Evolutionary conservation across 30 jellyfish, hydroid and myxozoan genomes (phyloP).

Genomic region (Hydractinia symbiolongicarpus): DNA sequence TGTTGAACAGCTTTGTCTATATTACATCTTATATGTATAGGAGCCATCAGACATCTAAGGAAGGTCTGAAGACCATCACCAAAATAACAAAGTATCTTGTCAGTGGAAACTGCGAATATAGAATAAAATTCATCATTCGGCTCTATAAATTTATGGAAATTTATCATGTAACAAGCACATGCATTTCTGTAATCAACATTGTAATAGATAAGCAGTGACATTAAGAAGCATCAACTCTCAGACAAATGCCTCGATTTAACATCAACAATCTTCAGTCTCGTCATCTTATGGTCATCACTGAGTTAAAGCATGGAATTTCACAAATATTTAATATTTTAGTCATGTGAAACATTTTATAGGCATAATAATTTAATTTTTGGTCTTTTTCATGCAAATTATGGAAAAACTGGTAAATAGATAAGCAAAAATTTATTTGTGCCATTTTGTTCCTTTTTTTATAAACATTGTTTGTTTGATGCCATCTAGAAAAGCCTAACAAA

Average conservation of each 20-base stretch:
- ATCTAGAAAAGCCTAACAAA: no score
- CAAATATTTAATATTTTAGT: no score
- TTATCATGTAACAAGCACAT: no score
- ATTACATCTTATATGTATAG: no score
- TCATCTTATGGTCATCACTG: constrained; percentile 29
- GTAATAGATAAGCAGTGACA: background rate
- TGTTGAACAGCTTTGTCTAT: no score
- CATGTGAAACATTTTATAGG: no score
- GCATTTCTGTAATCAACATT: no score
- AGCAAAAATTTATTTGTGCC: no score
- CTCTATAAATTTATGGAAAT: background rate
- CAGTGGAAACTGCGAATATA: constrained; percentile 52
- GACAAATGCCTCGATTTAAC: constrained; percentile 48
- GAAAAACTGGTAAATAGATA: background rate
- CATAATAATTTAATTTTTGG: no score
- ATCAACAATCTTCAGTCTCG: constrained; percentile 36
- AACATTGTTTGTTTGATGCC: no score
- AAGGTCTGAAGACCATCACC: constrained; percentile 32
- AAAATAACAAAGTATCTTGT: constrained; percentile 14
- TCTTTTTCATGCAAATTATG: background rate
- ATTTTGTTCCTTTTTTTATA: no score
- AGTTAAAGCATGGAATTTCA: background rate
- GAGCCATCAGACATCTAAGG: constrained; percentile 47
- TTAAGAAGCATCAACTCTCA: constrained; percentile 1
- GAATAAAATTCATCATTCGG: constrained; percentile 39